Percentiles rank a stretch among this genome's conserved stretches.
Conservation (phyloP, 2,113 vertebrate genomes). For the Recurvirostra avosetta region DNA sequence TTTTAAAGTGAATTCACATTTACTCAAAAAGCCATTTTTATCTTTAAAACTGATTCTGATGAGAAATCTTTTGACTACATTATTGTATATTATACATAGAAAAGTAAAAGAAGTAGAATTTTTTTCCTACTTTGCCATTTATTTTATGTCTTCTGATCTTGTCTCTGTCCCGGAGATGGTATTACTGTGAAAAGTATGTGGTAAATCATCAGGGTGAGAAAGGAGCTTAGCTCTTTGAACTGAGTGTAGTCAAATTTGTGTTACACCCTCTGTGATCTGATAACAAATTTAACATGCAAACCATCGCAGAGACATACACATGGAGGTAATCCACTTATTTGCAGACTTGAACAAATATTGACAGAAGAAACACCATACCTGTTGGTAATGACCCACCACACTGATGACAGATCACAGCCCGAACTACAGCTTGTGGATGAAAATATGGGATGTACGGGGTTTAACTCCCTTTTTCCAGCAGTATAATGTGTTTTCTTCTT, state of each 20-base stretch:
- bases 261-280: constrained; percentile 1
- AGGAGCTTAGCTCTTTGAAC: neutral
- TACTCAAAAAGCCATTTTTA: neutral
- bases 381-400: neutral
- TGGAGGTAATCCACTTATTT: constrained; percentile 13
- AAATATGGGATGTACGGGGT: neutral
- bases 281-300: constrained; percentile 5
- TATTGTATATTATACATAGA: neutral
- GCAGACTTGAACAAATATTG: constrained; percentile 38
- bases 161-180: neutral
- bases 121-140: neutral
- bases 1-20: neutral
- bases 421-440: neutral
- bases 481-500: neutral
- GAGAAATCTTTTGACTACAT: neutral
- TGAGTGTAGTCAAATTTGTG: neutral
- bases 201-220: neutral
- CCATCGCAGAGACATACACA: neutral
- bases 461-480: neutral
- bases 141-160: neutral
- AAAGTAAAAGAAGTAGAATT: neutral
- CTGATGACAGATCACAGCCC: neutral
- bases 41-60: neutral
- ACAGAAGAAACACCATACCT: constrained; percentile 1
- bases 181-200: neutral